Base-by-base conservation (phyloP, 2,113 vertebrate species). In the Ailuropoda melanoleuca region DNA sequence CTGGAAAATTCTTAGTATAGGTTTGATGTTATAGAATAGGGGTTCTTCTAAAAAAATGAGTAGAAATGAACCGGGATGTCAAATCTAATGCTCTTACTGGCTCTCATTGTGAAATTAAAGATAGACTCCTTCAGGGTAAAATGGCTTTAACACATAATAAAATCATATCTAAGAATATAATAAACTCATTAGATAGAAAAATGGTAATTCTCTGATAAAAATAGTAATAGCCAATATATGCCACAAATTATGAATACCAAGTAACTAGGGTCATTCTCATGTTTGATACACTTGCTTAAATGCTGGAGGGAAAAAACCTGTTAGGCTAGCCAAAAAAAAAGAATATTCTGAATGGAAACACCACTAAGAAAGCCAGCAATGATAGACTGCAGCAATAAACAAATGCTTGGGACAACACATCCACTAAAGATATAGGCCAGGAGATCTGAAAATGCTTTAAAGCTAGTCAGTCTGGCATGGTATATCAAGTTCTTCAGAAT, bases 181-280 rank as follows among this genome's bases (percentile, higher is more conserved):
- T 86, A 87, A 88, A 83, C 23, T n/a, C 46, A 93, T 88, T 78
- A 93, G 90, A 39, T 58, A 96, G 46, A 93, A 97, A 96, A 95
- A 72, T 74, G 24, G 17, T 68, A 90, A 92, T 89, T 92, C 96
- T 95, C 46, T 95, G 80, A 96, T 97, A 93, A 97, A 95, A 97
- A 93, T 64, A 85, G 82, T 37, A 72, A 48, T 83, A 87, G n/a
- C 7, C 80, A 39, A 56, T 26, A 0, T 95, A 55, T 84, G 75
- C 64, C 50, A 77, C 21, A 90, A 46, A 97, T 87, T 68, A 74
- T 84, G 83, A 97, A 92, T 93, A 80, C 31, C 29, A 95, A 97
- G 21, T 90, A 74, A 7, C 82, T 81, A 55, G 23, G 68, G 31
- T 89, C 90, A 92, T 60, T 92, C 37, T 91, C 21, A 81, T 62